phyloP scores from a whole-genome alignment of 2,113 vertebrate genomes.

The Poeciliopsis occidentalis region DNA sequence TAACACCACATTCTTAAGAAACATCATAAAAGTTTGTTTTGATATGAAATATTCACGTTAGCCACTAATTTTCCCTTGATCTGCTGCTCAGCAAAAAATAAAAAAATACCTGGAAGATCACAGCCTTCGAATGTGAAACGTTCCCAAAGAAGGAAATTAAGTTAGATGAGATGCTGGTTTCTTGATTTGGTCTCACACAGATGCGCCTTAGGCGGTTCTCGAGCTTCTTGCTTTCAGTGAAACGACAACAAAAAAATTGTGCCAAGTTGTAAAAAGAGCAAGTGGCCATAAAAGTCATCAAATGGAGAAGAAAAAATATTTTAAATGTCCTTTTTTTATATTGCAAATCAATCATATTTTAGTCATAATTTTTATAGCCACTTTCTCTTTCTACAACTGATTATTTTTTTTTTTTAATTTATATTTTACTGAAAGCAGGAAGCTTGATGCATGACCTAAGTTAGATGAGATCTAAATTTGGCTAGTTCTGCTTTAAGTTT shows the following conservation, averaged over 20 bases:
- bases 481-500: background rate
- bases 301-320: background rate
- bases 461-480: background rate
- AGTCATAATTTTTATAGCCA: background rate
- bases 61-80: background rate
- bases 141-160: no score
- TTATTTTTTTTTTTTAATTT: background rate
- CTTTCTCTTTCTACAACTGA: background rate
- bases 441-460: background rate
- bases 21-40: conserved; percentile 7
- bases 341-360: background rate
- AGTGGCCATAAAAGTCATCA: background rate
- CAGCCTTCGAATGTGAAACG: background rate
- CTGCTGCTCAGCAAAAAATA: background rate
- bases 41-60: background rate
- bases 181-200: no score
- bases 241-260: background rate
- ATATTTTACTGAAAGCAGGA: background rate
- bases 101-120: background rate
- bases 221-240: background rate
- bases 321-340: background rate
- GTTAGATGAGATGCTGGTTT: no score
- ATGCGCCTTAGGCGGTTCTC: no score
- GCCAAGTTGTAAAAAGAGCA: background rate
- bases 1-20: conserved; percentile 44